Conservation (phyloP, 2,888 invertebrate genomes). For the Nemotelus pantherinus region DNA sequence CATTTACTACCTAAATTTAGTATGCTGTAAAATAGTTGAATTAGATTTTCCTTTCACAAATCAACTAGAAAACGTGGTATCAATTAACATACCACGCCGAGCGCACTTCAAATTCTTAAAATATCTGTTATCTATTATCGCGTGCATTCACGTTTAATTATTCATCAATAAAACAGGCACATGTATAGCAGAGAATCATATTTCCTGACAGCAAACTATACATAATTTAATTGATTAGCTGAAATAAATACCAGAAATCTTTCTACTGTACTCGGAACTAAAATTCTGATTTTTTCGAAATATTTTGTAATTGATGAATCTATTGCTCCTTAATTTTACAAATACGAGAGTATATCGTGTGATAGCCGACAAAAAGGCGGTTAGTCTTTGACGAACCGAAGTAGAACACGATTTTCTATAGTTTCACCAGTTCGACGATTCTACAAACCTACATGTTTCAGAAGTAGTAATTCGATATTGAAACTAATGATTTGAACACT, state of each 20-base stretch:
- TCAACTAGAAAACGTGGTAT: no score
- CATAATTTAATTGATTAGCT: conserved; percentile 24
- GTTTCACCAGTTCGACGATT: neutral
- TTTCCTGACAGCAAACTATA: conserved; percentile 6
- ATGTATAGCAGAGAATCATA: neutral
- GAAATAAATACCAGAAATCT: neutral
- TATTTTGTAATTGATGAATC: conserved; percentile 32
- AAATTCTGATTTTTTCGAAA: neutral
- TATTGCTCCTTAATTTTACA: neutral
- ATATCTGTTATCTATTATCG: conserved; percentile 8
- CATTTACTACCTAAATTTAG: no score
- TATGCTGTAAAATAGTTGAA: no score
- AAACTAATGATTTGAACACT: conserved; percentile 46
- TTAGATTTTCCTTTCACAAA: no score
- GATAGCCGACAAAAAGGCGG: conserved; percentile 11
- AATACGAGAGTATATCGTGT: neutral
- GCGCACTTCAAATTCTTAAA: no score
- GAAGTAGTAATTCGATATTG: conserved; percentile 44
- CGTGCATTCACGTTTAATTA: conserved; percentile 21
- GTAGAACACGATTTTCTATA: conserved; percentile 18
- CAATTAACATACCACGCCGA: no score
- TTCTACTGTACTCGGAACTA: neutral
- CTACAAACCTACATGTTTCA: conserved; percentile 15
- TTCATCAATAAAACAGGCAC: neutral
- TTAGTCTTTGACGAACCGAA: conserved; percentile 15